phyloP scores from a whole-genome alignment of 2,113 vertebrate species.

The Lynx canadensis region DNA sequence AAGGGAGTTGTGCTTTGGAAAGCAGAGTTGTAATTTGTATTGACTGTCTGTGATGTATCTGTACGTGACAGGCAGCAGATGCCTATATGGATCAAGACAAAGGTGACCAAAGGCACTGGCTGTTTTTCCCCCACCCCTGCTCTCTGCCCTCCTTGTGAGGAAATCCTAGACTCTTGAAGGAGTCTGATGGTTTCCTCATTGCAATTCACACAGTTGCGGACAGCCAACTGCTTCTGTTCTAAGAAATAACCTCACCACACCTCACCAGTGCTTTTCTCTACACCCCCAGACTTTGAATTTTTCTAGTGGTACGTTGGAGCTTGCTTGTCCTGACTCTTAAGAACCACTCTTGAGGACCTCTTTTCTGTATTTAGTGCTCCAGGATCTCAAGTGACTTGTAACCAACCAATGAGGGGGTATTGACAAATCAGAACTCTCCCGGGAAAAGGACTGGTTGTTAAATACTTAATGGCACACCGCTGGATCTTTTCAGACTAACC shows the following conservation, averaged over 20 bases:
- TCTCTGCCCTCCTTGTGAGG: neutral
- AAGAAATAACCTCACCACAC: neutral
- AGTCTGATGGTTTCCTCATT: constrained; percentile 1
- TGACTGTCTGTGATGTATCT: constrained; percentile 33
- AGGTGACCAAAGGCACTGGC: constrained; percentile 9
- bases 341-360: rapidly evolving
- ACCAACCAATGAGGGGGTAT: neutral
- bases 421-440: neutral
- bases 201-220: constrained; percentile 12
- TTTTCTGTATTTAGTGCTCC: neutral
- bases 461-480: neutral
- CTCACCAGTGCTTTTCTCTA: neutral
- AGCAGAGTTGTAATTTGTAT: constrained; percentile 6
- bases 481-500: neutral
- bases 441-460: neutral
- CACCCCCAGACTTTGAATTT: neutral
- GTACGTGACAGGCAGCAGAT: neutral
- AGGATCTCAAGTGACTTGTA: neutral
- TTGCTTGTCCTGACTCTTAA: neutral
- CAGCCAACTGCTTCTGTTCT: neutral
- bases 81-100: neutral
- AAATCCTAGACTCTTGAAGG: neutral
- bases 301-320: neutral
- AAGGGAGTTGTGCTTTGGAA: neutral
- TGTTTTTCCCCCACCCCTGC: neutral